Evolutionary conservation across 2,797 vertebrate species (phyloP).

Genomic region (Danio choprae): DNA sequence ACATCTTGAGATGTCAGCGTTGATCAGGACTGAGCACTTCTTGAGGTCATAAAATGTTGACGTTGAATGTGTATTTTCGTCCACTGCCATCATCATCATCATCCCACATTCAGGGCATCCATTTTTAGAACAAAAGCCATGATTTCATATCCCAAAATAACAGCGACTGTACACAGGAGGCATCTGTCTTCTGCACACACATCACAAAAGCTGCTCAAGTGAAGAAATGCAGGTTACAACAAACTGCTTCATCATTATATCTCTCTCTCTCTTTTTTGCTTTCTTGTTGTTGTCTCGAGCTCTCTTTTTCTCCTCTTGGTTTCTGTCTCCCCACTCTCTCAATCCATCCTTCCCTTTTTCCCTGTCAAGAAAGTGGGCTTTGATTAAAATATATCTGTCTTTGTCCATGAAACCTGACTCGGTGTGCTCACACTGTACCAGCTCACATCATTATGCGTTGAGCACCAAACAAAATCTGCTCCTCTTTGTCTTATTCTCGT

Average conservation of each 20-base stretch:
- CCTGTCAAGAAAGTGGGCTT: constrained; percentile 50
- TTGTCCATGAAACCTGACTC: constrained; percentile 34
- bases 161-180: constrained; percentile 63
- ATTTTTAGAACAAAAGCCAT: constrained; percentile 80
- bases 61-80: constrained; percentile 69
- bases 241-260: constrained; percentile 59
- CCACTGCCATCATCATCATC: constrained; percentile 76
- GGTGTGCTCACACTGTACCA: constrained; percentile 16
- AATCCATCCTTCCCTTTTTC: constrained; percentile 7
- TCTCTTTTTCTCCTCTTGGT: constrained; percentile 25
- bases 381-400: constrained; percentile 54
- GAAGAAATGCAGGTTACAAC: constrained; percentile 53
- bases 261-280: not conserved
- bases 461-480: constrained; percentile 52
- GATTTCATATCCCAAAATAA: constrained; percentile 77
- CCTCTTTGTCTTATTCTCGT: constrained; percentile 51
- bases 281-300: constrained; percentile 19
- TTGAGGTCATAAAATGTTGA: constrained; percentile 49
- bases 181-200: constrained; percentile 48
- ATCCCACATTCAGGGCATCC: constrained; percentile 73
- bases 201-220: constrained; percentile 55
- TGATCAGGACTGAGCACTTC: constrained; percentile 23
- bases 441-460: constrained; percentile 37
- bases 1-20: constrained; percentile 42
- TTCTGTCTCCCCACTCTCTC: constrained; percentile 14